phyloP scores from a whole-genome alignment of 2,113 vertebrate genomes.

The Pimephales promelas region DNA sequence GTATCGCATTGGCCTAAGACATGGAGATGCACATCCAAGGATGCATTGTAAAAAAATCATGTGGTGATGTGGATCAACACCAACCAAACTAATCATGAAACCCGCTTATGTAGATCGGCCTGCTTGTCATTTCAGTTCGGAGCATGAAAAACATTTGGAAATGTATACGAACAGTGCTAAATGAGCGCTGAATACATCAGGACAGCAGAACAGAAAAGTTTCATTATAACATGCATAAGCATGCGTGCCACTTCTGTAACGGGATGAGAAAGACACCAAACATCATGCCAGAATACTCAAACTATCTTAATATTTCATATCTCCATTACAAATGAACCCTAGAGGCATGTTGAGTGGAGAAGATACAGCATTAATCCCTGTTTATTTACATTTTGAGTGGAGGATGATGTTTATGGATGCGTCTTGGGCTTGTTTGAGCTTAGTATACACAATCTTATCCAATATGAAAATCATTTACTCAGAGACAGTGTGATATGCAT shows the following conservation, averaged over 20 bases:
- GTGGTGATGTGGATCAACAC: background rate
- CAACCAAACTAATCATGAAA: background rate
- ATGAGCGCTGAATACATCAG: background rate
- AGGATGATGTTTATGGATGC: constrained; percentile 82
- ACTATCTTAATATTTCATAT: constrained; percentile 97
- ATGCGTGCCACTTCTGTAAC: constrained; percentile 75
- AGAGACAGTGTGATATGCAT: background rate
- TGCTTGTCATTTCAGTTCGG: background rate
- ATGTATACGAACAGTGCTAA: background rate
- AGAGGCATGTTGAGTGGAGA: constrained; percentile 94
- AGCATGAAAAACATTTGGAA: background rate
- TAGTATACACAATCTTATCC: background rate
- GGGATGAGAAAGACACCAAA: constrained; percentile 75
- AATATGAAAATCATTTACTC: background rate
- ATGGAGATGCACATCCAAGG: no score
- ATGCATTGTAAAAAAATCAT: background rate
- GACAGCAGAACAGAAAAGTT: background rate
- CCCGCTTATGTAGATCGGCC: background rate
- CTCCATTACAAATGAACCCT: constrained; percentile 90
- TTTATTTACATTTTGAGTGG: constrained; percentile 94
- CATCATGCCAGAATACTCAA: constrained; percentile 81
- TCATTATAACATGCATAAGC: background rate
- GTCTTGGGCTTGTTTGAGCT: constrained; percentile 9
- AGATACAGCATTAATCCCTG: constrained; percentile 99
- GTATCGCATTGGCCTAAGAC: no score